Evolutionary conservation across 2,888 invertebrate genomes (phyloP), one percentile per base, ranked within the genome.

Genomic region (Chelonus formosanus): DNA sequence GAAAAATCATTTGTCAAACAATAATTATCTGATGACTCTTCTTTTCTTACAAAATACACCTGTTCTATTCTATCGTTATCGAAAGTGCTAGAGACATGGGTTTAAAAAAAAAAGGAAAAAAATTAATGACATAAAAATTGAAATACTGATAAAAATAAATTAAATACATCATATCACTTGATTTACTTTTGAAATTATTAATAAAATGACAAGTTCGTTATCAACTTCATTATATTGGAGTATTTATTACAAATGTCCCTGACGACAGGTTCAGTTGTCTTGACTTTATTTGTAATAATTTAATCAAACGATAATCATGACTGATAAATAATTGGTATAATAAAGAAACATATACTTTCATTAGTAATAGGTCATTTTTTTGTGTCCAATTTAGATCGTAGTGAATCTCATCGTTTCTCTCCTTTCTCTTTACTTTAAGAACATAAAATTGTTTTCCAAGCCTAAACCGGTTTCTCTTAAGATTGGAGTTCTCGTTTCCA

Each of bases 371-470:
- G 52, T 32, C 52, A 52, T 52, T 57, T 57, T 57, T 57, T 43
- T n/a, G 35, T 20, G 20, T 57, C 43, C 31, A 45, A 43, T 57
- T 43, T 32, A 32, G 44, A 45, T 57, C n/a, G n/a, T 57, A 57
- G 43, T 43, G 55, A 55, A 20, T 57, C 57, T 32, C 57, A 32
- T 45, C 48, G 59, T 52, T 31, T 65, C 61, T 60, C 20, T 56
- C 69, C 57, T 57, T 57, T 57, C 57, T 57, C 57, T 59, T 59
- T 57, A n/a, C 44, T 44, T 57, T 48, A 74, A 72, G 75, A 77
- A 79, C 75, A 78, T 79, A 79, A 81, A 80, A 80, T 82, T 78
- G 77, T 81, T 81, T 81, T 79, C 75, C 80, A 76, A 74, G 73
- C 73, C 72, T 62, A 74, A 76, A 81, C 82, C 79, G 81, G 81